Percentiles rank a stretch among this genome's conserved stretches.
phyloP scores from a whole-genome alignment of 1,140 invertebrate species.

The Chrysopa pallens region DNA sequence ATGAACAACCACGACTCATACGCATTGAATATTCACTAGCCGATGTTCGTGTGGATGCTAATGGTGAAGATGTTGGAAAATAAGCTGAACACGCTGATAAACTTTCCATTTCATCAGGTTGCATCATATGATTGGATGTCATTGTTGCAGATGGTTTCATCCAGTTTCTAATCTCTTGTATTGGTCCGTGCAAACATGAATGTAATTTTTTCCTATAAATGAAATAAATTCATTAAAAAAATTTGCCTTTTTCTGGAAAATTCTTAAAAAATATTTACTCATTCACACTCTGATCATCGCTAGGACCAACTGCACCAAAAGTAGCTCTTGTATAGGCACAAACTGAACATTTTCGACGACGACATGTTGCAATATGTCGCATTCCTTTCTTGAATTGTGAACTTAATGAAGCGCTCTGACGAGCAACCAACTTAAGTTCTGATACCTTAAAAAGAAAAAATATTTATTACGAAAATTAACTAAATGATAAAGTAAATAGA shows the following conservation, averaged over 20 bases:
- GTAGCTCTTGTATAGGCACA: constrained; percentile 38
- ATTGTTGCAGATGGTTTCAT: constrained; percentile 25
- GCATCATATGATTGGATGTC: constrained; percentile 10
- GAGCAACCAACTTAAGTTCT: constrained; percentile 19
- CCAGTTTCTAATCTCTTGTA: constrained; percentile 33
- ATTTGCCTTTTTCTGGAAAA: background rate
- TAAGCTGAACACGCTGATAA: constrained; percentile 20
- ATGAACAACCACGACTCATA: background rate
- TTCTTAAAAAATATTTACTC: constrained; percentile 22
- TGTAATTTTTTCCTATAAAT: constrained; percentile 32
- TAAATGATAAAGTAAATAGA: too few species aligned
- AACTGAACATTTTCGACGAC: constrained; percentile 36
- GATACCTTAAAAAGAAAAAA: background rate
- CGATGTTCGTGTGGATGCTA: constrained; percentile 1
- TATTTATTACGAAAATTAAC: too few species aligned
- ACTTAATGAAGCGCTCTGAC: constrained; percentile 23
- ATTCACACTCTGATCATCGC: constrained; percentile 19
- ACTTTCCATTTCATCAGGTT: constrained; percentile 15
- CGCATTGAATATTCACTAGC: constrained; percentile 19
- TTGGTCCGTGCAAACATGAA: constrained; percentile 35
- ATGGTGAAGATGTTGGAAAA: constrained; percentile 6
- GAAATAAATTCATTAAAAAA: constrained; percentile 1
- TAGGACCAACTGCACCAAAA: constrained; percentile 30
- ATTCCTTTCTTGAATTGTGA: constrained; percentile 31
- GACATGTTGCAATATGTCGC: constrained; percentile 28